These are phyloP conservation scores for Prionailurus bengalensis DNA, from an alignment of 2,113 vertebrate species.

Conservation along the genomic window DNA sequence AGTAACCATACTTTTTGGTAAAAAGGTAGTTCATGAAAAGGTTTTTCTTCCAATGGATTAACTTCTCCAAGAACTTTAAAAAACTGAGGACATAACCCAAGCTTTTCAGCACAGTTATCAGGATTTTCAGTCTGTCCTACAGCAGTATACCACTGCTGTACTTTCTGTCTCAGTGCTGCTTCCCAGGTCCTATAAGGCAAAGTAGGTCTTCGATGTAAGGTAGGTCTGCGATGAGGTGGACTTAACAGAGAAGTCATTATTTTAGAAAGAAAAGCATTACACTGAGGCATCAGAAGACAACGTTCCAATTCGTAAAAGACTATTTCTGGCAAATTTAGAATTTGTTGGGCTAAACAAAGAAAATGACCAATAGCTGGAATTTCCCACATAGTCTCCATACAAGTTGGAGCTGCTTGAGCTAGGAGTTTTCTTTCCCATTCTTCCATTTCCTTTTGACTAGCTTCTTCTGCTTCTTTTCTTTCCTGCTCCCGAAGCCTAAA, in stretches of 20 bases:
- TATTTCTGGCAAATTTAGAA: conserved; percentile 97
- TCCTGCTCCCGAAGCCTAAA: conserved; percentile 96
- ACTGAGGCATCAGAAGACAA: conserved; percentile 98
- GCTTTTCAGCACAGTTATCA: conserved; percentile 91
- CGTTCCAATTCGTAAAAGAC: conserved; percentile 98
- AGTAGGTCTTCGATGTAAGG: conserved; percentile 93
- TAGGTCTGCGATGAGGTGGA: conserved; percentile 93
- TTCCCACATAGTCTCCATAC: conserved; percentile 96
- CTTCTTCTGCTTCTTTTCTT: conserved; percentile 97
- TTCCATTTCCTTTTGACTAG: conserved; percentile 96
- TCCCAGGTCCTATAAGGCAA: conserved; percentile 97
- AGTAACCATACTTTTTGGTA: conserved; percentile 97
- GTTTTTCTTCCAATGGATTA: conserved; percentile 94
- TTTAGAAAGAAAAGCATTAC: conserved; percentile 95
- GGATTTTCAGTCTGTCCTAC: conserved; percentile 92
- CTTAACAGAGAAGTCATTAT: conserved; percentile 98
- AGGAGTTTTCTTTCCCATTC: conserved; percentile 96
- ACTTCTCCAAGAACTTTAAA: conserved; percentile 94
- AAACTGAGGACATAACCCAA: conserved; percentile 96
- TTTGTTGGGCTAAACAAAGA: conserved; percentile 97
- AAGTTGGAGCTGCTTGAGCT: conserved; percentile 92
- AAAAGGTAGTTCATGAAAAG: conserved; percentile 96
- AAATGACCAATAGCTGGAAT: conserved; percentile 99
- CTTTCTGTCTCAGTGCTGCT: conserved; percentile 93
- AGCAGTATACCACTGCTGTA: conserved; percentile 94